These are phyloP conservation scores for Brienomyrus brachyistius DNA, from an alignment of 2,113 vertebrate genomes.

Conservation along the genomic window DNA sequence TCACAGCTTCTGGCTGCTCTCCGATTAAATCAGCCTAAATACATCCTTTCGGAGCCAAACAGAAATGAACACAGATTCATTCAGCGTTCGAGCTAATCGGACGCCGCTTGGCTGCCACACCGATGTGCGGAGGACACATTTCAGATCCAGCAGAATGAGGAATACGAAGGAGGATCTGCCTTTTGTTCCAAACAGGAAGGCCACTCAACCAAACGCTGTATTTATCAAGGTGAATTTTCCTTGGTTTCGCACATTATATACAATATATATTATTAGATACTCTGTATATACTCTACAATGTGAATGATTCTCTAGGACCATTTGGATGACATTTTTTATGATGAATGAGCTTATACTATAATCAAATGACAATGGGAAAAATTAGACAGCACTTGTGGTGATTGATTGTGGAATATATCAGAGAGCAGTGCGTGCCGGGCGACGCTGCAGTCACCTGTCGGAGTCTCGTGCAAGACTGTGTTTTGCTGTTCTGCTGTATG, in stretches of 20 bases:
- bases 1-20: neutral
- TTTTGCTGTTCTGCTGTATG: neutral
- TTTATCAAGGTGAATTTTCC: neutral
- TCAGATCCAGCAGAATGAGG: neutral
- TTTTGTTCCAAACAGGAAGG: neutral
- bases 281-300: neutral
- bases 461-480: neutral
- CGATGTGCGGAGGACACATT: neutral
- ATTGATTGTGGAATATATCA: neutral
- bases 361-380: neutral
- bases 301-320: neutral
- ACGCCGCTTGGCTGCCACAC: neutral
- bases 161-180: neutral
- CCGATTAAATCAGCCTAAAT: neutral
- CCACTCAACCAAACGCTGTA: neutral
- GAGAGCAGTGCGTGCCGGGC: neutral
- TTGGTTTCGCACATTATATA: neutral
- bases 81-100: neutral
- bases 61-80: neutral
- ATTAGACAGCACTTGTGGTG: neutral
- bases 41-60: neutral
- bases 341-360: neutral
- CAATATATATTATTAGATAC: slow-evolving; percentile 4
- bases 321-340: neutral
- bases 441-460: neutral